These are phyloP conservation scores for Colius striatus DNA, from an alignment of 2,113 vertebrate genomes.

Conservation along the genomic window DNA sequence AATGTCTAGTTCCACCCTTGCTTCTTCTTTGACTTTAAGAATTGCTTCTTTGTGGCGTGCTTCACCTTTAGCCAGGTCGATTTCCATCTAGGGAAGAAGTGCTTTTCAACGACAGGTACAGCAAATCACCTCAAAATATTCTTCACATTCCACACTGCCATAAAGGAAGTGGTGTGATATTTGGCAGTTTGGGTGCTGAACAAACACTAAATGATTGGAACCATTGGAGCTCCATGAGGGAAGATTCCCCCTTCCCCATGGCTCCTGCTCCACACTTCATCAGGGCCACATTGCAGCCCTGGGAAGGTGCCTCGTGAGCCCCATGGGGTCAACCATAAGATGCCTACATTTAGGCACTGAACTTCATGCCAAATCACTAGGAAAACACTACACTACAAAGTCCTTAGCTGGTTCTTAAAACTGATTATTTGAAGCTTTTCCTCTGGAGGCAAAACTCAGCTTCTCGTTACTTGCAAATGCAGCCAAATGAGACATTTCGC, in stretches of 20 bases:
- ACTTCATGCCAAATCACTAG: neutral
- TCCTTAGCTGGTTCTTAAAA: neutral
- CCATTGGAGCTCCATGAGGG: neutral
- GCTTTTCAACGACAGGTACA: neutral
- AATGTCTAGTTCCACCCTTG: constrained; percentile 76
- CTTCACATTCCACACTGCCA: neutral
- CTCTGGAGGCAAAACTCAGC: neutral
- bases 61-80: constrained; percentile 73
- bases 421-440: neutral
- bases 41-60: constrained; percentile 76
- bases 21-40: constrained; percentile 77
- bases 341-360: neutral
- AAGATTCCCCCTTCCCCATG: neutral
- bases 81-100: constrained; percentile 75
- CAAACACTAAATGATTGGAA: neutral
- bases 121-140: neutral
- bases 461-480: neutral
- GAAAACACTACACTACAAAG: neutral
- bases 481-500: neutral
- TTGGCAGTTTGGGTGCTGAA: neutral
- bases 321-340: too few species aligned
- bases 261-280: neutral
- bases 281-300: neutral
- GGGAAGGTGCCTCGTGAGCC: neutral
- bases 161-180: neutral